These are phyloP conservation scores for Leucania comma DNA, from an alignment of 2,888 invertebrate species.

Conservation along the genomic window DNA sequence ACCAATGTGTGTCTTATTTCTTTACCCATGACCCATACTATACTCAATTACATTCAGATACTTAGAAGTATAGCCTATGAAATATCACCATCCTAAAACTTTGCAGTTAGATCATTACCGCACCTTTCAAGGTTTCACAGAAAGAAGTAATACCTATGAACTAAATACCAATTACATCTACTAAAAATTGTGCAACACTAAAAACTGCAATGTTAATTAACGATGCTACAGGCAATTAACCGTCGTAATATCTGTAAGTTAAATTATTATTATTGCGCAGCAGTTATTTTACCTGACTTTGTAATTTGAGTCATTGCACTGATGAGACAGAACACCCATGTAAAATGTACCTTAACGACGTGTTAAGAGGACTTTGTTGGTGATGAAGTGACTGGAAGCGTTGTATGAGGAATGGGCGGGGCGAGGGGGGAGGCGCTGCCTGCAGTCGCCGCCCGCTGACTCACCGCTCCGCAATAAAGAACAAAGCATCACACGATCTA, in stretches of 20 bases:
- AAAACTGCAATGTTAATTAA: conserved; percentile 49
- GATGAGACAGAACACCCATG: conserved; percentile 23
- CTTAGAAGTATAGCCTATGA: neutral
- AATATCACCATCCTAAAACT: neutral
- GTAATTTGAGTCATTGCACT: conserved; percentile 44
- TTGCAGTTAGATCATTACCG: neutral
- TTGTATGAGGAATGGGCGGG: conserved; percentile 61
- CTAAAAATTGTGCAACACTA: conserved; percentile 34
- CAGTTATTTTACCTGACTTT: conserved; percentile 27
- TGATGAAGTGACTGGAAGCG: conserved; percentile 40
- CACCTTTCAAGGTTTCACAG: conserved; percentile 1
- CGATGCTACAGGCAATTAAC: conserved; percentile 42
- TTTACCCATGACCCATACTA: neutral
- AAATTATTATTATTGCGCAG: conserved; percentile 34
- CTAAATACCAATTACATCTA: conserved; percentile 9
- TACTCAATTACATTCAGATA: neutral
- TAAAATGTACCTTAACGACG: conserved; percentile 39
- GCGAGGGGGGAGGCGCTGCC: conserved; percentile 62
- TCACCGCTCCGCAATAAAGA: conserved; percentile 64
- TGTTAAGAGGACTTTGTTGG: conserved; percentile 31
- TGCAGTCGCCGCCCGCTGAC: conserved; percentile 63
- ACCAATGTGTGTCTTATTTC: conserved; percentile 20
- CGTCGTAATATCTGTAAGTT: conserved; percentile 36
- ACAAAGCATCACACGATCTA: conserved; percentile 70
- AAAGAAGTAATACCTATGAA: conserved; percentile 18